Base-by-base conservation (phyloP, 2,113 vertebrate species). In the Maccullochella peelii region DNA sequence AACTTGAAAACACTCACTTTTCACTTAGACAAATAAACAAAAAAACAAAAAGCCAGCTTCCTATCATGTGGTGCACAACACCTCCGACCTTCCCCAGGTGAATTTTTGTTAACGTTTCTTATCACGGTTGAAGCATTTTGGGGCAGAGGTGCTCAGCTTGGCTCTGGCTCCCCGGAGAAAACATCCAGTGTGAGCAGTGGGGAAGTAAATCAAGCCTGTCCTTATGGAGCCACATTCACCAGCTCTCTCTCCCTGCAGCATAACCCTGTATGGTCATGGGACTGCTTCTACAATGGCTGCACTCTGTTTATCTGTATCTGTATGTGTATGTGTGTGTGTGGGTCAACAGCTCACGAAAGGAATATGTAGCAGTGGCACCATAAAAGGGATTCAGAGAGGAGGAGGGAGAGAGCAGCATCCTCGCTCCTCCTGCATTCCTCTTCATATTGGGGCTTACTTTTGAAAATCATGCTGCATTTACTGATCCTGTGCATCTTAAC, bases 251-350 rank as follows among this genome's bases (percentile, higher is more conserved):
- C 50, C 72, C 79, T 69, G 81, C 40, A 78, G 74, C 82, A 84
- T 86, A 65, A 79, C 95, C 95, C 94, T 94, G 93, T 96, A 95
- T 95, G 95, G 95, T 93, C 94, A 95, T 89, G 86, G 0, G 88
- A 58, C 82, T 20, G 78, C 77, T 33, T 61, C 65, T n/a, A 73
- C 79, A 69, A 61, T 83, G 86, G 76, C 85, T 77, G 78, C 57
- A 76, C 90, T 77, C 70, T 83, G 62, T 87, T 81, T 86, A 79
- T 91, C 82, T 80, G 70, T 67, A 75, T 87, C 61, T 75, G 30
- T 77, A 59, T 33, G 33, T 33, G 33, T 33, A 4, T 62, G 47
- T 74, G 49, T 47, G 1, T 70, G 54, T 44, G 16, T 16, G 71
- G 8, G 50, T 25, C 65, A 77, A 42, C 38, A 38, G 85, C 63